A percentile compares a stretch with the other conserved stretches of the same genome.
These are phyloP conservation scores for Rhadina sibilatrix DNA, from an alignment of 2,113 vertebrate genomes.

Conservation along the genomic window DNA sequence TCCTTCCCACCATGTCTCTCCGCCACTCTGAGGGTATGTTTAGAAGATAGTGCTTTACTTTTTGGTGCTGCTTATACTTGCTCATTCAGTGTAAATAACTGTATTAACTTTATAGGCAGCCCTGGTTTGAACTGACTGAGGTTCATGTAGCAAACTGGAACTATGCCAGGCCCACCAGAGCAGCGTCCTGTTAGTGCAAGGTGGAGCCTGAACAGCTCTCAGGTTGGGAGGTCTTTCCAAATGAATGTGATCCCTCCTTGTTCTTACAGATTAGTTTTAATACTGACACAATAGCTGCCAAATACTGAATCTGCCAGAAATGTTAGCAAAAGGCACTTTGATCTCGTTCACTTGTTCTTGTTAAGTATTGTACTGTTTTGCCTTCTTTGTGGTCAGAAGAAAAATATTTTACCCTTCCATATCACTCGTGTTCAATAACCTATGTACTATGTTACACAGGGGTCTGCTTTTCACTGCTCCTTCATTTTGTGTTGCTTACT, in stretches of 20 bases:
- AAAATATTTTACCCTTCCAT: conserved; percentile 13
- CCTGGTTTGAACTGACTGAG: not conserved
- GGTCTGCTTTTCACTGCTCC: not conserved
- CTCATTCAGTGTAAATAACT: conserved; percentile 53
- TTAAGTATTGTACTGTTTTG: conserved; percentile 32
- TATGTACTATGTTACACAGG: not conserved
- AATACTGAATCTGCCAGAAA: conserved; percentile 39
- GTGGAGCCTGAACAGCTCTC: not conserved
- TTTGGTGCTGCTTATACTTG: conserved; percentile 11
- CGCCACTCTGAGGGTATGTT: not conserved
- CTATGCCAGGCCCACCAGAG: conserved; percentile 24
- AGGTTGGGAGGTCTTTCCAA: conserved; percentile 25
- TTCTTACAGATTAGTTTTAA: conserved; percentile 35
- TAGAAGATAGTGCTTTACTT: conserved; percentile 3
- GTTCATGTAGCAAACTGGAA: conserved; percentile 39
- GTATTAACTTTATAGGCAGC: conserved; percentile 49
- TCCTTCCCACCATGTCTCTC: not conserved
- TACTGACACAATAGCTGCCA: conserved; percentile 21
- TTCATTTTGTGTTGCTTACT: not conserved
- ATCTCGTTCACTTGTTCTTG: conserved; percentile 41
- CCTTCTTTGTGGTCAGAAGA: conserved; percentile 20
- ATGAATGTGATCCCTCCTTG: not conserved
- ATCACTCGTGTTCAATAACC: conserved; percentile 24
- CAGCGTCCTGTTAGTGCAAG: conserved; percentile 21
- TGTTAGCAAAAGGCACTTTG: conserved; percentile 45